These are phyloP conservation scores for Athrips mouffetella DNA, from an alignment of 2,888 invertebrate species.

Conservation along the genomic window DNA sequence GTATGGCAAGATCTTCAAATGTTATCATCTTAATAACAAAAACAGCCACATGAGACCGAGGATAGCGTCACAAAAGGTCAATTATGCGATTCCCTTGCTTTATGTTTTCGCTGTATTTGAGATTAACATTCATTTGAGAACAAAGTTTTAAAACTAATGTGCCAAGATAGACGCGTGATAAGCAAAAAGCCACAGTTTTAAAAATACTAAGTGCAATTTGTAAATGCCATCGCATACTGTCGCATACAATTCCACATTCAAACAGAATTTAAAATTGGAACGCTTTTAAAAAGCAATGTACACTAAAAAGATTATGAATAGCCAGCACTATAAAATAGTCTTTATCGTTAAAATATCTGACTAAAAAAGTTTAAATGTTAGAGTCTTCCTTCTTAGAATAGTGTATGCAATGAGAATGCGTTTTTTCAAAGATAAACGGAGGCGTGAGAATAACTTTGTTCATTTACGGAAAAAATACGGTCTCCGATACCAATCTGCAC, in stretches of 20 bases:
- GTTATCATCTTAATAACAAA: no score
- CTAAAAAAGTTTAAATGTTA: conserved; percentile 32
- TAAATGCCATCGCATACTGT: not conserved
- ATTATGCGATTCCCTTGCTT: conserved; percentile 40
- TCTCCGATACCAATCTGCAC: conserved; percentile 37
- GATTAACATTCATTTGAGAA: conserved; percentile 54
- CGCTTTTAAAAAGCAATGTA: not conserved
- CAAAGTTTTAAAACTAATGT: conserved; percentile 46
- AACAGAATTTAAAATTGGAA: not conserved
- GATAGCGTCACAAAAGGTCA: conserved; percentile 38
- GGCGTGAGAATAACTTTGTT: conserved; percentile 45
- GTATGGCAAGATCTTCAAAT: no score
- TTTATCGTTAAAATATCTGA: conserved; percentile 1
- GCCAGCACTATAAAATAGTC: conserved; percentile 11
- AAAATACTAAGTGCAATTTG: conserved; percentile 1
- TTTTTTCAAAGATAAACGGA: conserved; percentile 33
- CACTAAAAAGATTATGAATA: not conserved
- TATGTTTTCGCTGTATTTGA: conserved; percentile 45
- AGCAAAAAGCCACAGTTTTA: conserved; percentile 23
- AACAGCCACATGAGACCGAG: conserved; percentile 41
- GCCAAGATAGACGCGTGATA: conserved; percentile 46
- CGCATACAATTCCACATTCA: not conserved
- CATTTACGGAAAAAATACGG: conserved; percentile 33
- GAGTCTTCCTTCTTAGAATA: conserved; percentile 48
- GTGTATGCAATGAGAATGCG: conserved; percentile 29